Percentiles rank a stretch among this genome's conserved stretches.
Conservation (phyloP, 2,113 vertebrate genomes). For the Pelecanus crispus region DNA sequence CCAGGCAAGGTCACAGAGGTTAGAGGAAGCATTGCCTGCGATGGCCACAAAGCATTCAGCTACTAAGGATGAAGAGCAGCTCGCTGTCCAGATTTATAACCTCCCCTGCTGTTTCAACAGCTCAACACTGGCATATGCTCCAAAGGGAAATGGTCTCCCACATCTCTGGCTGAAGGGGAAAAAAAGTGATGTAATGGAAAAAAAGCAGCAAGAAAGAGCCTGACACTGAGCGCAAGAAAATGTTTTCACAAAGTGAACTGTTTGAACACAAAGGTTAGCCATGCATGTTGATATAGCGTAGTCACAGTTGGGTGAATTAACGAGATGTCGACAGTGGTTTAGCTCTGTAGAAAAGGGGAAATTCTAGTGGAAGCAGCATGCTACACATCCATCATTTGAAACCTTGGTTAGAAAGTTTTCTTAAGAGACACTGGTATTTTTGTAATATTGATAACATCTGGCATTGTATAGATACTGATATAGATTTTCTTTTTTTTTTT, state of each 20-base stretch:
- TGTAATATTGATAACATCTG: not conserved
- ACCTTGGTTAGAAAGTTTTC: not conserved
- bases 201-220: not conserved
- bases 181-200: not conserved
- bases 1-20: conserved; percentile 1
- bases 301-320: not conserved
- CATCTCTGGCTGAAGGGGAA: not conserved
- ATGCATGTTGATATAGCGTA: not conserved
- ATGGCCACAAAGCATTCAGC: not conserved
- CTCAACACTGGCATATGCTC: not conserved
- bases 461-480: not conserved
- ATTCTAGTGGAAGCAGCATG: not conserved
- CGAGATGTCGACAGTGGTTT: not conserved
- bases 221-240: not conserved
- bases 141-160: conserved; percentile 8
- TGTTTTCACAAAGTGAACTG: not conserved
- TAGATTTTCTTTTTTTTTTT: not conserved
- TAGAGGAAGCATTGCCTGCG: not conserved
- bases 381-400: not conserved
- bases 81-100: conserved; percentile 14
- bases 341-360: not conserved
- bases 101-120: conserved; percentile 12
- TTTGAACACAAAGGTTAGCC: not conserved
- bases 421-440: not conserved
- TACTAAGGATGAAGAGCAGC: not conserved